Percentiles rank a stretch among this genome's conserved stretches.
Conservation (phyloP, 1,140 invertebrate species). For the Andrena cerasifolii region DNA sequence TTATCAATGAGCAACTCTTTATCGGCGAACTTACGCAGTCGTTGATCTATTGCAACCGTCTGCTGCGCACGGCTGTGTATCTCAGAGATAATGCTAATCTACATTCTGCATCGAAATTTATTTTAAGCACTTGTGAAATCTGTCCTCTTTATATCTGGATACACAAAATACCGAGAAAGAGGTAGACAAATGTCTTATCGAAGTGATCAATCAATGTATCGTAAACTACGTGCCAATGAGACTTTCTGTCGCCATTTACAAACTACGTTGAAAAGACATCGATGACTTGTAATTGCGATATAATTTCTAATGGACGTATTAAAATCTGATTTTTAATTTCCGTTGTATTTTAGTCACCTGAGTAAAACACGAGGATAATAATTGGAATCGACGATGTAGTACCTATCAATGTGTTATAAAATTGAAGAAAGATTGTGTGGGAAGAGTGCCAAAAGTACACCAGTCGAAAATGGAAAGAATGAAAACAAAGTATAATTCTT, state of each 20-base stretch:
- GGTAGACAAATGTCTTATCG: neutral
- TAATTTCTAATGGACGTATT: no score
- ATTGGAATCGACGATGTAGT: no score
- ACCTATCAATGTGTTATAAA: no score
- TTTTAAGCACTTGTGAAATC: neutral
- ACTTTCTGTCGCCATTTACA: no score
- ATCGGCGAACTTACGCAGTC: neutral
- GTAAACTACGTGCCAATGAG: no score
- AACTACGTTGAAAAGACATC: no score
- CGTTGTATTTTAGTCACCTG: no score
- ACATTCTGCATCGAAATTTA: neutral
- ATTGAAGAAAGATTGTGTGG: no score
- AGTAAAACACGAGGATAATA: no score
- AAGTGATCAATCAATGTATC: no score
- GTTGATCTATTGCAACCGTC: neutral
- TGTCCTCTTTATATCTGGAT: neutral
- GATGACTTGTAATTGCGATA: no score
- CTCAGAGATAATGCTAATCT: neutral
- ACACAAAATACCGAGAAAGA: neutral
- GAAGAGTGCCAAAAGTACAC: neutral
- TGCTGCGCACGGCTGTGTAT: neutral
- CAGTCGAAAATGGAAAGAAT: neutral
- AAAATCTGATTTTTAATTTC: no score
- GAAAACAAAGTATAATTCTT: neutral
- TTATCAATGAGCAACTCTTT: neutral